These are phyloP conservation scores for Platyrinchus mystaceus DNA, from an alignment of 2,797 vertebrate species.

Conservation along the genomic window DNA sequence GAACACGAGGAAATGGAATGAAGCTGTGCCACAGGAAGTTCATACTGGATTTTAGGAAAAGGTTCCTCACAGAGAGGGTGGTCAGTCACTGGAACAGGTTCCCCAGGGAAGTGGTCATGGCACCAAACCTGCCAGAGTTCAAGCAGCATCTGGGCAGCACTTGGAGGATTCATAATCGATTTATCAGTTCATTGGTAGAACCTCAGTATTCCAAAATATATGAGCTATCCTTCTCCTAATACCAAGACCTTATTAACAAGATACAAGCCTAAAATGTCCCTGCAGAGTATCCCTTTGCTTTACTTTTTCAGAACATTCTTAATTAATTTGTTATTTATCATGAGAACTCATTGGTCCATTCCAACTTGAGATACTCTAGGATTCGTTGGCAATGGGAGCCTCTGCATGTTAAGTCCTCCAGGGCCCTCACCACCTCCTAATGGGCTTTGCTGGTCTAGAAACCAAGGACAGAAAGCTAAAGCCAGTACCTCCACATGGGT, in stretches of 20 bases:
- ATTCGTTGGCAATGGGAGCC: background rate
- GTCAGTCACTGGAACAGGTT: rapidly evolving
- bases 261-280: background rate
- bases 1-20: background rate
- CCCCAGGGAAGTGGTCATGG: background rate
- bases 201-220: background rate
- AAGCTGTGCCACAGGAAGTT: background rate
- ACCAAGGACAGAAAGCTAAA: background rate
- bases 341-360: background rate
- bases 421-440: rapidly evolving
- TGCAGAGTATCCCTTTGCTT: background rate
- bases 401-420: rapidly evolving
- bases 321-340: background rate
- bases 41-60: background rate
- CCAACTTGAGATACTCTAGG: background rate
- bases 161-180: background rate
- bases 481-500: rapidly evolving
- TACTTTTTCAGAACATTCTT: background rate
- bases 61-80: background rate
- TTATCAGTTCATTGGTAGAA: background rate
- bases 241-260: background rate
- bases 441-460: background rate
- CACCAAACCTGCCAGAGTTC: background rate
- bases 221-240: background rate
- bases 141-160: background rate